These are phyloP conservation scores for Calyptommatus sinebrachiatus DNA, from an alignment of 2,113 vertebrate species.

Conservation along the genomic window DNA sequence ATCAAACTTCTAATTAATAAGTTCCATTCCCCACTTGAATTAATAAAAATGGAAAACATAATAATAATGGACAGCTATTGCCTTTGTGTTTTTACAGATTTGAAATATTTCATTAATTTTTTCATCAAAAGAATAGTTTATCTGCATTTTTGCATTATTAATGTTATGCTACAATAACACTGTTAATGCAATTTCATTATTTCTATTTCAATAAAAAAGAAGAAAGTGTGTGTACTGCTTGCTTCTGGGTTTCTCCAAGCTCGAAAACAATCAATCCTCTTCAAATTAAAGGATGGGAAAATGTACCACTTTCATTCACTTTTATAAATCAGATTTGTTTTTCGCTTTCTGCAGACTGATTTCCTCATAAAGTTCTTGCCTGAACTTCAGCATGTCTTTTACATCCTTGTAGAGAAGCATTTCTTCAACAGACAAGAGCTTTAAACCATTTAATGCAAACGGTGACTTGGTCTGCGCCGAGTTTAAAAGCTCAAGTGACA, in stretches of 20 bases:
- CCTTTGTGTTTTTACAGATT: conserved; percentile 36
- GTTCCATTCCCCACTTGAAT: conserved; percentile 12
- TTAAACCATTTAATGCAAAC: conserved; percentile 54
- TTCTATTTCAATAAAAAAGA: conserved; percentile 43
- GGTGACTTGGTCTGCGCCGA: conserved; percentile 61
- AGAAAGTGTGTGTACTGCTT: conserved; percentile 22
- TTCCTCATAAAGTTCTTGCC: conserved; percentile 76
- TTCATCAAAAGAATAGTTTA: conserved; percentile 38
- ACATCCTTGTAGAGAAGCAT: conserved; percentile 82
- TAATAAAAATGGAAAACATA: conserved; percentile 35
- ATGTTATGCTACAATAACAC: conserved; percentile 20
- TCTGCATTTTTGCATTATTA: conserved; percentile 44
- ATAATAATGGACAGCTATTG: not conserved
- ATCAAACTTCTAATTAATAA: conserved; percentile 9
- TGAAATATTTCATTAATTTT: conserved; percentile 44
- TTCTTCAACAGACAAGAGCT: conserved; percentile 84
- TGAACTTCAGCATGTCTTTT: conserved; percentile 83
- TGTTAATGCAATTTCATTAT: conserved; percentile 38
- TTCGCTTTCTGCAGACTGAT: conserved; percentile 60
- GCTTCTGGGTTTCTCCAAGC: conserved; percentile 18
- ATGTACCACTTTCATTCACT: conserved; percentile 15
- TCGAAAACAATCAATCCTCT: conserved; percentile 26
- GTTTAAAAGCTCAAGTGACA: conserved; percentile 78
- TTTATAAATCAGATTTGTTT: conserved; percentile 44
- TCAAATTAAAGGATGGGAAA: conserved; percentile 9